Percentiles rank a stretch among this genome's conserved stretches.
Evolutionary conservation across 2,113 vertebrate genomes (phyloP).

Genomic region (Herpetotheres cachinnans): DNA sequence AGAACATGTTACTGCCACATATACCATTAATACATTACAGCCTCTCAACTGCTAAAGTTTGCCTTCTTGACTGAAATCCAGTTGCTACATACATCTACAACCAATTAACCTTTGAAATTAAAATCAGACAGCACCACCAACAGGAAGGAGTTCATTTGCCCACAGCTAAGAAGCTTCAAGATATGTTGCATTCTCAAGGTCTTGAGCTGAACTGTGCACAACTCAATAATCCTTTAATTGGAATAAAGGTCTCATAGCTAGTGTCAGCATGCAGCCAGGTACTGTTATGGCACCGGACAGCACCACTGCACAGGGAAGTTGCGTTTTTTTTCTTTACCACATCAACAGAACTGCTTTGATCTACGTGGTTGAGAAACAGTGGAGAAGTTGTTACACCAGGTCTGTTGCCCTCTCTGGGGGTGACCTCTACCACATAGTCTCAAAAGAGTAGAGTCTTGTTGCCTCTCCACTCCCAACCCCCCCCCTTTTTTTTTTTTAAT

Average conservation of each 20-base stretch:
- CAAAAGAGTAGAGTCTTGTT: neutral
- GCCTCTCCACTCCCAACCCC: fast-evolving
- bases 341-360: neutral
- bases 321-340: neutral
- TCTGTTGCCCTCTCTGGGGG: neutral
- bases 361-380: neutral
- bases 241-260: neutral
- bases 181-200: neutral
- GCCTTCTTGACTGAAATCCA: neutral
- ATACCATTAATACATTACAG: neutral
- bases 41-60: neutral
- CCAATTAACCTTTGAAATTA: neutral
- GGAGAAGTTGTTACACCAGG: fast-evolving
- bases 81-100: neutral
- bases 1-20: neutral
- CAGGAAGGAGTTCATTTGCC: neutral
- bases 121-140: neutral
- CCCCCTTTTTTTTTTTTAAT: neutral
- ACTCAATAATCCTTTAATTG: neutral
- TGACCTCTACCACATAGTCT: fast-evolving
- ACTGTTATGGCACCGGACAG: neutral
- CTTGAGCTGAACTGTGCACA: neutral
- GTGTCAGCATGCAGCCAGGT: fast-evolving
- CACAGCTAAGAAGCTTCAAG: neutral
- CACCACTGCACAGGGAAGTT: neutral